Conservation (phyloP, 2,113 vertebrate species). For the Sphaerodactylus townsendi region DNA sequence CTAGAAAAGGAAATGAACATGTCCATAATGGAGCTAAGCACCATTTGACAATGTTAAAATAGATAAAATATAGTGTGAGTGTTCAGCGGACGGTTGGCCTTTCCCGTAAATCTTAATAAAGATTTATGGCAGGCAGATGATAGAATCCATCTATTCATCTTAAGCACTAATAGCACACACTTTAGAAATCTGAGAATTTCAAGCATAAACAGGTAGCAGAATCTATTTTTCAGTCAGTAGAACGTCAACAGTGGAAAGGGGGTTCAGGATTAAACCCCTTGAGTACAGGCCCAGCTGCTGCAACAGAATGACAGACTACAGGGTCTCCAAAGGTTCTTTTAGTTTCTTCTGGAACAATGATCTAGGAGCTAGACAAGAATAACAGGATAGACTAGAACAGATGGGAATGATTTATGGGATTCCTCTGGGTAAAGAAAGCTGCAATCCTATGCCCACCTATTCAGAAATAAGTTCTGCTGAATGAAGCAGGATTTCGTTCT, state of each 20-base stretch:
- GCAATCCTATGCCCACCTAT: too few relatives aligned
- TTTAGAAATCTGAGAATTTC: constrained; percentile 4
- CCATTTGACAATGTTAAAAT: neutral
- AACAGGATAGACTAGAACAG: neutral
- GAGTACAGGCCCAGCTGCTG: neutral
- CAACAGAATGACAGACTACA: neutral
- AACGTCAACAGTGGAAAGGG: rapidly evolving
- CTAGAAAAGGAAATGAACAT: constrained; percentile 16
- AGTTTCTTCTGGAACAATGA: neutral
- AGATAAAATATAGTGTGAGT: neutral
- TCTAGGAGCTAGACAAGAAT: neutral
- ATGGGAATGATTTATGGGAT: neutral
- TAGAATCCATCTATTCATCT: neutral
- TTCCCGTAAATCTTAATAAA: constrained; percentile 18
- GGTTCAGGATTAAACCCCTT: neutral
- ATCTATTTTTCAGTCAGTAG: neutral
- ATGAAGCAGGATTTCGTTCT: too few relatives aligned
- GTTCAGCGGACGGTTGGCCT: constrained; percentile 1
- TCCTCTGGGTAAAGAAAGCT: neutral
- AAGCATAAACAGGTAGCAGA: neutral
- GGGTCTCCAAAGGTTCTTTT: neutral
- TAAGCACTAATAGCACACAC: neutral
- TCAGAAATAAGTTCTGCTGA: too few relatives aligned
- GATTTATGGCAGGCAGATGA: neutral
- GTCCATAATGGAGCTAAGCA: neutral